Evolutionary conservation across 2,888 invertebrate species (phyloP), one percentile per base, ranked within the genome.

Genomic region (Ryuthela nishihirai): DNA sequence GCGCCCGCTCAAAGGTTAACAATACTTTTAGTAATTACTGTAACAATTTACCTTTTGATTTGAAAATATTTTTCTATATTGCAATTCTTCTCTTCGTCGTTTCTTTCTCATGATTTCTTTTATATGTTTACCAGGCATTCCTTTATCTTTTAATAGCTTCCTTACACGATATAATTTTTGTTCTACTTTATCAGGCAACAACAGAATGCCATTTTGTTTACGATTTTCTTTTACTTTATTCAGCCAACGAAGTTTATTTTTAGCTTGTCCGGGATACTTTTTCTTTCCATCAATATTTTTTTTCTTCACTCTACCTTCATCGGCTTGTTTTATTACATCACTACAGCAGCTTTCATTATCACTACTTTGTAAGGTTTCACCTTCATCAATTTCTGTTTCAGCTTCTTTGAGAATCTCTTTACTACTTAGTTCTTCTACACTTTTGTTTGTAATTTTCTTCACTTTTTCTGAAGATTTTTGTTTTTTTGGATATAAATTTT

Each of bases 101-200:
- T 55, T 49, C 40, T 62, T 59, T 7, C 65, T 39, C 3, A 65
- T 23, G 17, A 62, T 59, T 3, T 64, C 46, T 52, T 45, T 62
- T 5, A 66, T 64, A 10, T 39, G 47, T n/a, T 52, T 53, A 4
- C 41, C 48, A 7, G 54, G 39, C 4, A 55, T 23, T 5, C 58
- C 58, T 45, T 65, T 66, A 4, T 45, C 48, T 32, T 52, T 26
- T 5, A 67, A 43, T 9, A 12, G 39, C 24, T 54, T 62, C 43
- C 62, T 66, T 18, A 67, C 42, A 12, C 35, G 38, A 18, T 61
- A 62, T 9, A 67, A 44, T 48, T 61, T 65, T 3, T 44, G 44
- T 41, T 67, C 67, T 4, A 62, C 36, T 25, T 67, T 65, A 15
- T 40, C 25, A n/a, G 67, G 56, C 6, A 66, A 41, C 18, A 63